phyloP scores from a whole-genome alignment of 1,140 invertebrate species.

The Myzus persicae region DNA sequence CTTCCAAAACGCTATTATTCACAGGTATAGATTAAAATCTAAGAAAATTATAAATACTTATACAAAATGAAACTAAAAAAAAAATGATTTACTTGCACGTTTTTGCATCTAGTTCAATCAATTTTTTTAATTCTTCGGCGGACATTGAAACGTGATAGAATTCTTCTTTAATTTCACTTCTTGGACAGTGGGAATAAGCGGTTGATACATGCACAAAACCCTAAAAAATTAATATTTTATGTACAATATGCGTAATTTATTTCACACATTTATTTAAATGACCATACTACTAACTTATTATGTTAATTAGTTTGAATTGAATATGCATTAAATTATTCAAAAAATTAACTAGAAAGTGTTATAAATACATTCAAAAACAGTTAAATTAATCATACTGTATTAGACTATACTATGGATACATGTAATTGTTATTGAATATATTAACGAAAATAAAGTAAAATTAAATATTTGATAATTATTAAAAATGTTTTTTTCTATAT shows the following conservation, averaged over 20 bases:
- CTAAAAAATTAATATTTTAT: slow-evolving; percentile 64
- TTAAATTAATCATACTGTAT: too few relatives aligned
- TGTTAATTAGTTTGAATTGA: too few relatives aligned
- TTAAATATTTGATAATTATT: too few relatives aligned
- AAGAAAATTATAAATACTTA: background rate
- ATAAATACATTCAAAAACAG: background rate
- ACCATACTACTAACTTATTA: too few relatives aligned
- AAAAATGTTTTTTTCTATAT: too few relatives aligned
- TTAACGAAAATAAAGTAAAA: too few relatives aligned
- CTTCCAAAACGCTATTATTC: background rate
- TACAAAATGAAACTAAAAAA: background rate
- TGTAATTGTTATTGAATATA: too few relatives aligned
- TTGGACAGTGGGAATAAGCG: slow-evolving; percentile 78
- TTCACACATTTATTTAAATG: background rate
- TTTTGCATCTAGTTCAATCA: background rate
- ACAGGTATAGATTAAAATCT: background rate
- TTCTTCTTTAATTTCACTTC: slow-evolving; percentile 76
- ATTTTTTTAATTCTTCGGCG: background rate
- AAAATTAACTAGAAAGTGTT: background rate
- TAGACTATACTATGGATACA: too few relatives aligned
- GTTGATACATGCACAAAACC: slow-evolving; percentile 83
- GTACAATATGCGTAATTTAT: background rate
- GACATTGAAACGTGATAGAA: slow-evolving; percentile 78
- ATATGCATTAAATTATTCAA: background rate
- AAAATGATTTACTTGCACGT: background rate